These are phyloP conservation scores for Drosophila tsacasi DNA, from an alignment of 1,140 invertebrate species.

Conservation along the genomic window DNA sequence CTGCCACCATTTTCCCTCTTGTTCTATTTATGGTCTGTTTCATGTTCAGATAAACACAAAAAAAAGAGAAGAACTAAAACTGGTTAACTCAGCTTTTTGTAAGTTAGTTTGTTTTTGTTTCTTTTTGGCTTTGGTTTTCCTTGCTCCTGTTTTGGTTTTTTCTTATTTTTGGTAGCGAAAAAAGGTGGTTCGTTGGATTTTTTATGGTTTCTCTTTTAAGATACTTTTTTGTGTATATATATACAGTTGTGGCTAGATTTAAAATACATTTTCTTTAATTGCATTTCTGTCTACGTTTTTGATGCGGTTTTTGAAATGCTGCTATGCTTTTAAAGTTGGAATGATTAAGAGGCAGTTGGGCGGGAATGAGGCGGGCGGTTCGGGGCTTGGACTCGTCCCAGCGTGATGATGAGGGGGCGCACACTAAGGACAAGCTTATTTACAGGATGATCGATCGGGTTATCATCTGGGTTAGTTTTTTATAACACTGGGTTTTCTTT, in stretches of 20 bases:
- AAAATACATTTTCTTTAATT: conserved; percentile 65
- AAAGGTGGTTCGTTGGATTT: conserved; percentile 81
- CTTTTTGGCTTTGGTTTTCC: conserved; percentile 52
- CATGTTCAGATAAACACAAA: conserved; percentile 23
- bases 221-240: conserved; percentile 52
- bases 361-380: conserved; percentile 1
- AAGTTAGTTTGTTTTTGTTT: conserved; percentile 40
- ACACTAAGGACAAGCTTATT: conserved; percentile 79
- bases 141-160: conserved; percentile 21
- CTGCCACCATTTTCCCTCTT: conserved; percentile 22
- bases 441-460: conserved; percentile 73
- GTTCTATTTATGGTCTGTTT: conserved; percentile 41
- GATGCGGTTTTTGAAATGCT: conserved; percentile 60
- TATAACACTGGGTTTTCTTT: conserved; percentile 23
- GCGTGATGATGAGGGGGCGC: conserved; percentile 49
- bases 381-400: conserved; percentile 32
- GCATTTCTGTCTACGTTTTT: conserved; percentile 56
- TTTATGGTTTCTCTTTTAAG: conserved; percentile 59
- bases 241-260: conserved; percentile 68
- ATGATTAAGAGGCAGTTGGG: conserved; percentile 26
- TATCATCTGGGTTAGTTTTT: conserved; percentile 23
- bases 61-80: conserved; percentile 17
- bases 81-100: conserved; percentile 38
- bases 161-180: conserved; percentile 72
- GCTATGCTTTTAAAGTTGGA: conserved; percentile 58